Evolutionary conservation across 1,140 invertebrate genomes (phyloP), one percentile per base, ranked within the genome.

Genomic region (Batillaria attramentaria): DNA sequence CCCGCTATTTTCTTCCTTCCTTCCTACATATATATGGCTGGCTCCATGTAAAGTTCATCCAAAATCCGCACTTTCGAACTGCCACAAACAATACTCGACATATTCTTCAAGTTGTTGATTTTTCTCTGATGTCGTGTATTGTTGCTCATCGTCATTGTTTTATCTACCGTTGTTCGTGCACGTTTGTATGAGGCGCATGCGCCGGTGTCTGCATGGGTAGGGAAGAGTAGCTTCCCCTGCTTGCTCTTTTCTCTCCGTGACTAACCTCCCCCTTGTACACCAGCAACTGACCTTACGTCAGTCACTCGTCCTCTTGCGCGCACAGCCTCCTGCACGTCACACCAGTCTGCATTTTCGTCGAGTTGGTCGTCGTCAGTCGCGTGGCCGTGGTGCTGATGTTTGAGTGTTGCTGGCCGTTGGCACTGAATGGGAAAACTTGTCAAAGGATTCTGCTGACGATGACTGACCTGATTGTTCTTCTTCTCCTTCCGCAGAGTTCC

Each of bases 401-500:
- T 31, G 33, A 65, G 37, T 31, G 8, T 6, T 31, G 31, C 20
- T 33, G 33, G n/a, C 16, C 6, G 31, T 13, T 65, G 28, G 8
- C 62, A 35, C 62, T 35, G 31, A 13, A 6, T 35, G 62, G n/a
- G 28, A 35, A 35, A 35, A 35, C 31, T 65, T 31, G 31, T 65
- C 33, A 65, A 31, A 33, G 6, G 13, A 69, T 16, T 65, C 78
- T 70, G 78, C 54, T 46, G 70, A 78, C 72, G n/a, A n/a, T n/a
- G n/a, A n/a, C n/a, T n/a, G n/a, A n/a, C n/a, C n/a, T 79, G 75
- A 70, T 74, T 65, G 75, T 60, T 78, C 79, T 80, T 80, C 78
- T 85, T 78, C 84, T 75, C 78, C 79, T 77, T 83, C 83, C 81
- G 54, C 85, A 86, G 85, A 86, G 80, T 86, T 86, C 77, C 85